These are phyloP conservation scores for Melospiza georgiana DNA, from an alignment of 2,113 vertebrate species.

Conservation along the genomic window DNA sequence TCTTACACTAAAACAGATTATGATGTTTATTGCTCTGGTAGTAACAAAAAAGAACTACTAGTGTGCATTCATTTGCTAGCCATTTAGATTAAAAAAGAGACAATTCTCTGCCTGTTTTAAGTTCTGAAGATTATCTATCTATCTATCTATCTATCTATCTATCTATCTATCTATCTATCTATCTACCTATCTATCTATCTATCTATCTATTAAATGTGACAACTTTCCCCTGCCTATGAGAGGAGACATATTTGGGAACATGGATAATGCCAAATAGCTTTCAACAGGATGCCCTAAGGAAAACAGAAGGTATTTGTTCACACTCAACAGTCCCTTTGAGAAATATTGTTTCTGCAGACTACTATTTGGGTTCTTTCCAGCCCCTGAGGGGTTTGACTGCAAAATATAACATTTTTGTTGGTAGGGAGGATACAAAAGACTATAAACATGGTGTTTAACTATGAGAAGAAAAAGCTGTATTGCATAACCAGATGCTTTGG, in stretches of 20 bases:
- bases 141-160: background rate
- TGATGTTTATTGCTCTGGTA: background rate
- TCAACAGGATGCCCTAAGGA: conserved; percentile 41
- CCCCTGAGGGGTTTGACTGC: conserved; percentile 16
- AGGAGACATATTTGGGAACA: background rate
- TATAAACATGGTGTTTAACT: background rate
- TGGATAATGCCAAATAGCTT: conserved; percentile 34
- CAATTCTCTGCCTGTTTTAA: background rate
- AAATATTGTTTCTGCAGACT: conserved; percentile 49
- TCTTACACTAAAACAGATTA: background rate
- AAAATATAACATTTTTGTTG: conserved; percentile 27
- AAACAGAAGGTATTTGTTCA: conserved; percentile 58
- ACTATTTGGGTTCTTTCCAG: conserved; percentile 50
- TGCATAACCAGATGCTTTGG: background rate
- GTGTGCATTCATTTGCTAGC: background rate
- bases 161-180: background rate
- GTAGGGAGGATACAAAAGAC: background rate
- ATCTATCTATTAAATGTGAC: background rate
- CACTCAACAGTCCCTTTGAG: conserved; percentile 52
- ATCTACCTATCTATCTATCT: background rate
- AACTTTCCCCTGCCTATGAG: background rate
- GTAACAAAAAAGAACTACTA: background rate
- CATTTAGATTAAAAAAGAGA: background rate
- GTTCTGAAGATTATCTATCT: background rate
- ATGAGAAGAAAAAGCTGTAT: background rate